phyloP scores from a whole-genome alignment of 1,140 invertebrate species.

The Neodiprion fabricii region DNA sequence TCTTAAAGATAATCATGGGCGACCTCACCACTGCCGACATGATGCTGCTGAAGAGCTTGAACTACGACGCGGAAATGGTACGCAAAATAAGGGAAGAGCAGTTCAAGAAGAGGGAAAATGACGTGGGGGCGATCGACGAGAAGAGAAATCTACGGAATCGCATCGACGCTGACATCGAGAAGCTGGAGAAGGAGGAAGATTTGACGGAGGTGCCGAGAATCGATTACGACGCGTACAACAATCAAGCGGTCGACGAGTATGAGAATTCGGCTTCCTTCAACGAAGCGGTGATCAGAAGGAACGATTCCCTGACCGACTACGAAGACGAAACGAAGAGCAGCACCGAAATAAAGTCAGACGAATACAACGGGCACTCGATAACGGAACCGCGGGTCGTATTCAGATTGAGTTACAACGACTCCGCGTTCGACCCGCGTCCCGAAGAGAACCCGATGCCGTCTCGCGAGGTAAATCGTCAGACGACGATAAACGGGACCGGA shows the following conservation, averaged over 20 bases:
- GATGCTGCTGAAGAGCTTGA: conserved; percentile 51
- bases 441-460: conserved; percentile 32
- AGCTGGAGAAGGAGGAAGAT: conserved; percentile 12
- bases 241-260: conserved; percentile 54
- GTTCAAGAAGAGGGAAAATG: conserved; percentile 35
- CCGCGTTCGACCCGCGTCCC: conserved; percentile 49
- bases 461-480: not conserved
- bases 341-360: not conserved
- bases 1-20: conserved; percentile 55
- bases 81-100: conserved; percentile 52
- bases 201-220: conserved; percentile 29
- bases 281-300: conserved; percentile 25
- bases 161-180: not conserved
- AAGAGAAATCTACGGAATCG: not conserved
- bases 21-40: conserved; percentile 49
- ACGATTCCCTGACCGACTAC: conserved; percentile 26
- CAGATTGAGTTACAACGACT: conserved; percentile 55
- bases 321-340: conserved; percentile 16
- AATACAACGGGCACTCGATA: conserved; percentile 41
- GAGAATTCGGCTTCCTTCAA: conserved; percentile 43
- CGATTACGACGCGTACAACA: conserved; percentile 51
- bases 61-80: conserved; percentile 52
- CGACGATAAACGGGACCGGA: conserved; percentile 1
- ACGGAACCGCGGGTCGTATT: conserved; percentile 53
- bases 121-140: conserved; percentile 26